phyloP scores from a whole-genome alignment of 2,113 vertebrate species.

The Myiozetetes cayanensis region DNA sequence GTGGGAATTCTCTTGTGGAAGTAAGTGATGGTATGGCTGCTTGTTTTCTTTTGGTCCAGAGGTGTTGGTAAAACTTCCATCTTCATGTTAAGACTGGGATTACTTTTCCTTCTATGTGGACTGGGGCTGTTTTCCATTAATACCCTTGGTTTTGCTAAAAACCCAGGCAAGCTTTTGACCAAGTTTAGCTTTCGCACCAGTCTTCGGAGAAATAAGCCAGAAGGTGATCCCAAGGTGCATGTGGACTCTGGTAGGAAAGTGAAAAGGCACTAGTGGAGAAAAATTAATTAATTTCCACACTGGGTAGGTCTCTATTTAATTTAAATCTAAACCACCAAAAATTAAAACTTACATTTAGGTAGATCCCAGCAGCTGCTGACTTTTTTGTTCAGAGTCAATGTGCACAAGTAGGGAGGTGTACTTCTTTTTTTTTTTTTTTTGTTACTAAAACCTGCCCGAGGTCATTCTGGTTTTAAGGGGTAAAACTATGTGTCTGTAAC shows the following conservation, averaged over 20 bases:
- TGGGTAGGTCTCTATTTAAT: background rate
- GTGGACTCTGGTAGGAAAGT: background rate
- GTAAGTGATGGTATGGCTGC: background rate
- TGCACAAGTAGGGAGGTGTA: background rate
- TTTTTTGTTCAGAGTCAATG: background rate
- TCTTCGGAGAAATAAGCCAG: background rate
- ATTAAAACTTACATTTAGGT: background rate
- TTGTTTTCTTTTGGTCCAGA: background rate
- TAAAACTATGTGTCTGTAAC: accelerated
- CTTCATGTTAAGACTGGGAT: background rate
- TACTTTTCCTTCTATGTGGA: background rate
- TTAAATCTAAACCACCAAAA: background rate
- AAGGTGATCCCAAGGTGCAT: background rate
- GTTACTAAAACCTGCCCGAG: background rate
- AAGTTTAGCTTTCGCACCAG: background rate
- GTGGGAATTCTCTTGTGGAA: background rate
- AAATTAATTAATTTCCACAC: background rate
- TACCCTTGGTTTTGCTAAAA: background rate
- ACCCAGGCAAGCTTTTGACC: background rate
- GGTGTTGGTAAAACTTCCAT: background rate
- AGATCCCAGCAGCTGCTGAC: background rate
- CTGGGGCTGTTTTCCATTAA: background rate
- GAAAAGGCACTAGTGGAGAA: background rate
- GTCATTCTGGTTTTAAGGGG: background rate
- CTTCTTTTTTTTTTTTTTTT: background rate